Percentiles rank a stretch among this genome's conserved stretches.
Conservation (phyloP, 2,888 invertebrate species). For the Kuschelorhynchus macadamiae region DNA sequence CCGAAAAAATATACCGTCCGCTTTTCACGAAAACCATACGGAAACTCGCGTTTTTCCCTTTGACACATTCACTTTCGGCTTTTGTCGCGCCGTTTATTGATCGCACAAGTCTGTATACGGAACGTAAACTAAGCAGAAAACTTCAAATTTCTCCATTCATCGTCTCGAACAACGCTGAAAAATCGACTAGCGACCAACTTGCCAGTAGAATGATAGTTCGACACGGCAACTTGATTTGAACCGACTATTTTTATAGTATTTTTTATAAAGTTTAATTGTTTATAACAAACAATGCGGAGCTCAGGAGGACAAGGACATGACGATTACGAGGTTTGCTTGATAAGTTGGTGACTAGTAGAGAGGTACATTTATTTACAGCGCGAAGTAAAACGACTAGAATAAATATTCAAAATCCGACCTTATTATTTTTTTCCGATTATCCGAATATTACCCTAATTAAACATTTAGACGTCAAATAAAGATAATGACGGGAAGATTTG, state of each 20-base stretch:
- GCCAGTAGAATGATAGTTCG: conserved; percentile 7
- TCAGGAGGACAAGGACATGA: conserved; percentile 25
- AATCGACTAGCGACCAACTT: conserved; percentile 14
- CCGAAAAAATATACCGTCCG: background rate
- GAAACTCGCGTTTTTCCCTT: conserved; percentile 11
- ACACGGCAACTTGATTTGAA: conserved; percentile 11
- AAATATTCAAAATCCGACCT: background rate
- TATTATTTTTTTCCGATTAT: no score
- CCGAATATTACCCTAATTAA: no score
- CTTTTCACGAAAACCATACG: conserved; percentile 18
- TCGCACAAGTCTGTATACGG: conserved; percentile 20
- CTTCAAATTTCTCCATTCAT: conserved; percentile 20
- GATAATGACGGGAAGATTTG: no score
- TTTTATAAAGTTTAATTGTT: conserved; percentile 35
- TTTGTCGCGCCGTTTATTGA: conserved; percentile 24
- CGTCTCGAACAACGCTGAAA: background rate
- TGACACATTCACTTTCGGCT: conserved; percentile 24
- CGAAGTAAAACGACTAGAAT: no score
- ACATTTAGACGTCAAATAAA: no score
- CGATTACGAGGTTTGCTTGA: conserved; percentile 13
- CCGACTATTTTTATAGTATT: conserved; percentile 23
- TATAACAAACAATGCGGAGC: conserved; percentile 22
- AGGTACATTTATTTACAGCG: no score
- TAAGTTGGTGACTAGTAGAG: background rate
- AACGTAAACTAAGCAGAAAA: conserved; percentile 14